Conservation (phyloP, 2,797 vertebrate genomes). For the Brachyalestes nurse region DNA sequence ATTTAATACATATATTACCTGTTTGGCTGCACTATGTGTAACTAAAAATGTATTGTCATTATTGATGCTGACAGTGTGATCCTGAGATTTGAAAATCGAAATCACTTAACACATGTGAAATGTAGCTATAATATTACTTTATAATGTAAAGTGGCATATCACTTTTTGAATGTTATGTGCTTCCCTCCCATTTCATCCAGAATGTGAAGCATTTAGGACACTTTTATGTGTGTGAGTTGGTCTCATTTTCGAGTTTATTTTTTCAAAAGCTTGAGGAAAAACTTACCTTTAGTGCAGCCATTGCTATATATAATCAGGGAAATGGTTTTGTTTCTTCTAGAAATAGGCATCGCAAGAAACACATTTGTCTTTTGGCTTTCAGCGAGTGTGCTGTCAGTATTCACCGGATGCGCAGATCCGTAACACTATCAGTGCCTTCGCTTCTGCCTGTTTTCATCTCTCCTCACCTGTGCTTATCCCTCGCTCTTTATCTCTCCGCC, state of each 20-base stretch:
- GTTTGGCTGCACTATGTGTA: too few species aligned
- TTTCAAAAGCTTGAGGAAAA: not conserved
- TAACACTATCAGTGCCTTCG: constrained; percentile 25
- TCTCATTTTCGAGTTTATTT: not conserved
- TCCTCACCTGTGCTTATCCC: constrained; percentile 33
- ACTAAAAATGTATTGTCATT: too few species aligned
- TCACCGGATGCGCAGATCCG: constrained; percentile 21
- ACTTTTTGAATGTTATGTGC: too few species aligned
- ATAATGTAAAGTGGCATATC: not conserved
- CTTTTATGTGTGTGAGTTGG: not conserved
- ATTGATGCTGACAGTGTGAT: too few species aligned
- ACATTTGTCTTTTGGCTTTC: constrained; percentile 5
- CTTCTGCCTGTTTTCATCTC: constrained; percentile 27
- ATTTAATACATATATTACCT: too few species aligned
- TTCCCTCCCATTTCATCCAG: not conserved
- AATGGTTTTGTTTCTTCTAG: not conserved
- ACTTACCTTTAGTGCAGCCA: not conserved
- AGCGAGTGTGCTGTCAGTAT: constrained; percentile 14
- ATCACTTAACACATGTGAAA: too few species aligned
- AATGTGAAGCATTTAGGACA: not conserved
- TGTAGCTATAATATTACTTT: too few species aligned
- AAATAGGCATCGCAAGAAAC: not conserved
- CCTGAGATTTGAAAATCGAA: too few species aligned
- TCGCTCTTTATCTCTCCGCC: constrained; percentile 19
- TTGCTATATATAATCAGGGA: constrained; percentile 15